Base-by-base conservation (phyloP, 1,140 invertebrate species). In the Penaeus japonicus region DNA sequence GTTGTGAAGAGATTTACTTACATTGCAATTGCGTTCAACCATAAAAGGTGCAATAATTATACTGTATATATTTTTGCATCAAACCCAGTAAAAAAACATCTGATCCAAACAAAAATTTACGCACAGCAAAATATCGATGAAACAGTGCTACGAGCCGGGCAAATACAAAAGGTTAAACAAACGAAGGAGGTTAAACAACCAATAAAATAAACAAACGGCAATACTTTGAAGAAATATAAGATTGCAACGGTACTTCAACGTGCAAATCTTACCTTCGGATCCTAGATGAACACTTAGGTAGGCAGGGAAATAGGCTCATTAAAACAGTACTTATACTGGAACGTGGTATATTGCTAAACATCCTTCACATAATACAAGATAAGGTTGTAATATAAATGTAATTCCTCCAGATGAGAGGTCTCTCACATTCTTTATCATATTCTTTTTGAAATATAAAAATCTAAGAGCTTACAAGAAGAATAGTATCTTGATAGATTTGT, bases 361-460 rank as follows among this genome's bases (percentile, higher is more conserved):
- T 73, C 35, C 70, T 24, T 24, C 27, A 73, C 70, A 73, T 73
- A 27, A 30, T 73, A 73, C 70, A 30, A 32, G n/a, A 30, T 32
- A 73, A 30, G 70, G 12, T 73, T 73, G 4, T 73, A 32, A 73
- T 73, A 73, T 30, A 73, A 73, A 73, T 47, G 47, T 73, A 73
- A 18, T 30, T 73, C 70, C n/a, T 73, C 70, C 15, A 73, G 17
- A 73, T 27, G 15, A 27, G 47, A 47, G 47, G 47, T 47, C 47
- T 47, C 47, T 47, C 47, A 15, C 47, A 15, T 47, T 32, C 27
- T 73, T 73, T 27, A 32, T 73, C 70, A 32, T 35, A 39, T 22
- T 20, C 22, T 22, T 35, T 35, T 77, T 77, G 27, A 77, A 77
- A 77, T 77, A 77, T 77, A 77, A 77, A 77, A 77, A 77, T 30